Conservation (phyloP, 92 coral and sea anemone species). For the Porites cylindrica region DNA sequence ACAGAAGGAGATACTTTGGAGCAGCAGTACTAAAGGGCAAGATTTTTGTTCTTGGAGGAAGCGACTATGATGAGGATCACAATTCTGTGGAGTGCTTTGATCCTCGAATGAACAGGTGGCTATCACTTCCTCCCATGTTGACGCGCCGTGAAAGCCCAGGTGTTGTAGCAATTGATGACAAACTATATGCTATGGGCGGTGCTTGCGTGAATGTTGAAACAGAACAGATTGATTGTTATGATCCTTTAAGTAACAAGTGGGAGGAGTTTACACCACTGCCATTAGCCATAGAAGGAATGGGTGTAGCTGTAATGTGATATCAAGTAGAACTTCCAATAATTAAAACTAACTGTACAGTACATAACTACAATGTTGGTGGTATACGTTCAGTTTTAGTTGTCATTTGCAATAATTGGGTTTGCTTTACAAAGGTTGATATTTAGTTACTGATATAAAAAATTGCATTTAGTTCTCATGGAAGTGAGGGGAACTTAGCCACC, state of each 20-base stretch:
- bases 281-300: conserved; percentile 96
- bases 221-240: conserved; percentile 85
- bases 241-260: conserved; percentile 92
- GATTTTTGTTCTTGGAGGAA: conserved; percentile 94
- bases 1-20: conserved; percentile 95
- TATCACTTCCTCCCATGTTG: conserved; percentile 89
- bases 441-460: no score
- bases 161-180: conserved; percentile 84
- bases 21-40: conserved; percentile 93
- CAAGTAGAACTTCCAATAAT: neutral
- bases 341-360: no score
- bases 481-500: no score
- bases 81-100: conserved; percentile 97
- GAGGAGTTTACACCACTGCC: conserved; percentile 84
- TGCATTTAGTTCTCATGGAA: no score
- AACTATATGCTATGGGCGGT: conserved; percentile 92
- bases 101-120: conserved; percentile 97
- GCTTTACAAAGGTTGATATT: no score
- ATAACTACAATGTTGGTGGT: no score
- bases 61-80: conserved; percentile 97
- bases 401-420: no score
- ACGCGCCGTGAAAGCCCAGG: conserved; percentile 96
- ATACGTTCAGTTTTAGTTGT: no score
- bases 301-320: conserved; percentile 79
- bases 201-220: conserved; percentile 95